phyloP scores from a whole-genome alignment of 1,140 invertebrate genomes.

The Drosophila gunungcola region DNA sequence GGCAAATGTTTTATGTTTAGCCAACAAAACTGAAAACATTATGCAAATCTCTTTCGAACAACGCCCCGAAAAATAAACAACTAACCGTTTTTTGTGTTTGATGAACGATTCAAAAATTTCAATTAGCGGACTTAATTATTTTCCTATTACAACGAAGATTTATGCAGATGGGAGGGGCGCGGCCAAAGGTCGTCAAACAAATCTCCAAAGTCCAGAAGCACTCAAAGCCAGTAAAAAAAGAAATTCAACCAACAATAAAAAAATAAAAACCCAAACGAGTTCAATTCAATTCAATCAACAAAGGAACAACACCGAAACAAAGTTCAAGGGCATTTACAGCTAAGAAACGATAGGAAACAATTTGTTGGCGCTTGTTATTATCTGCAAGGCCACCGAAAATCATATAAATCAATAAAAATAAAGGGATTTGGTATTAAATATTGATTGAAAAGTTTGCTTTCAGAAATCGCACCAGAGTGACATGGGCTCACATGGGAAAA shows the following conservation, averaged over 20 bases:
- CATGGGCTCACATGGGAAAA: slow-evolving; percentile 5
- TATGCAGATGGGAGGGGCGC: slow-evolving; percentile 8
- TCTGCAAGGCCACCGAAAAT: slow-evolving; percentile 37
- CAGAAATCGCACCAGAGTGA: slow-evolving; percentile 49
- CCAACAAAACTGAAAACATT: slow-evolving; percentile 27
- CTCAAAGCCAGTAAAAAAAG: neutral
- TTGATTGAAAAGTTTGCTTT: slow-evolving; percentile 58
- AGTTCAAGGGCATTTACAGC: slow-evolving; percentile 61
- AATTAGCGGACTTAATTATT: slow-evolving; percentile 26
- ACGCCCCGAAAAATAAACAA: slow-evolving; percentile 21
- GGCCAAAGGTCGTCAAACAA: slow-evolving; percentile 37
- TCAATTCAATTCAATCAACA: slow-evolving; percentile 28
- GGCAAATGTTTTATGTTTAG: slow-evolving; percentile 29
- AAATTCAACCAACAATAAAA: neutral
- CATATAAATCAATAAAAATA: slow-evolving; percentile 65
- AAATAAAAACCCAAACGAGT: slow-evolving; percentile 8
- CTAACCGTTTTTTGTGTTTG: slow-evolving; percentile 16
- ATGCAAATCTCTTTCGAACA: slow-evolving; percentile 30
- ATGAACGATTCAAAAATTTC: slow-evolving; percentile 19
- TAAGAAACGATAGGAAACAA: slow-evolving; percentile 28
- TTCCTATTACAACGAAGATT: slow-evolving; percentile 20
- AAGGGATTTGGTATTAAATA: slow-evolving; percentile 54
- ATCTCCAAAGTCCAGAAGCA: slow-evolving; percentile 23
- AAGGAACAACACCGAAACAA: slow-evolving; percentile 15
- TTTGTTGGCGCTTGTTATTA: slow-evolving; percentile 18